Conservation (phyloP, 2,113 vertebrate species). For the Oncorhynchus masou region DNA sequence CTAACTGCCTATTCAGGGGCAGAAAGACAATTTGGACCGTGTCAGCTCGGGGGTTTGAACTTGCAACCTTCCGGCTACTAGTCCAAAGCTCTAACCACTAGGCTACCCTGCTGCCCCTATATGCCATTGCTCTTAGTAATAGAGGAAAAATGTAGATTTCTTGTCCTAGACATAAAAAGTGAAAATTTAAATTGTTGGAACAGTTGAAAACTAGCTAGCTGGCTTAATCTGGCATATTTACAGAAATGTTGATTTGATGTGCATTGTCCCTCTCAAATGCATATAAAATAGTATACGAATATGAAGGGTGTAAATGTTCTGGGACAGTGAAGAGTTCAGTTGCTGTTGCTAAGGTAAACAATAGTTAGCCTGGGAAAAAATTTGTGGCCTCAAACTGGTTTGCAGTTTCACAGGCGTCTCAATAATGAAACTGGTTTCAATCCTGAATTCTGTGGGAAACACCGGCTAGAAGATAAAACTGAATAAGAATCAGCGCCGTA, state of each 20-base stretch:
- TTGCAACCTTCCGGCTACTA: too few relatives aligned
- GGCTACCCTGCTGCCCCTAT: too few relatives aligned
- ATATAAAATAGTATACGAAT: too few relatives aligned
- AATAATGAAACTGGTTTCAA: slow-evolving; percentile 66
- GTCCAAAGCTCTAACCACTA: too few relatives aligned
- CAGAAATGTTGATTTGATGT: too few relatives aligned
- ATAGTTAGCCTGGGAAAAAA: slow-evolving; percentile 30
- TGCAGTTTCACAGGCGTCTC: slow-evolving; percentile 54
- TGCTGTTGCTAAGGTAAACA: slow-evolving; percentile 47
- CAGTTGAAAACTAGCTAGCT: too few relatives aligned
- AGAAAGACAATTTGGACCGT: too few relatives aligned
- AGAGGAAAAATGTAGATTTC: not conserved
- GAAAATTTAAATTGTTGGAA: not conserved
- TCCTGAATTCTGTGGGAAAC: slow-evolving; percentile 27
- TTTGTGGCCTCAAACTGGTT: slow-evolving; percentile 38
- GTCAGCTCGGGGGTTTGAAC: too few relatives aligned
- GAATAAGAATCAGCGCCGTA: slow-evolving; percentile 38
- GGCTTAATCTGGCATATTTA: too few relatives aligned
- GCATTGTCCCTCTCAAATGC: too few relatives aligned
- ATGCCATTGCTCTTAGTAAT: not conserved
- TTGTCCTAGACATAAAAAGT: not conserved
- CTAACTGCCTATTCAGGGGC: too few relatives aligned
- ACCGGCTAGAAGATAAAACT: slow-evolving; percentile 47
- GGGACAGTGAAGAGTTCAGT: slow-evolving; percentile 17
- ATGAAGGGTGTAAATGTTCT: slow-evolving; percentile 30